Evolutionary conservation across 37 sponge, comb jelly and placozoan genomes (phyloP).

Genomic region (Spongia lamella): DNA sequence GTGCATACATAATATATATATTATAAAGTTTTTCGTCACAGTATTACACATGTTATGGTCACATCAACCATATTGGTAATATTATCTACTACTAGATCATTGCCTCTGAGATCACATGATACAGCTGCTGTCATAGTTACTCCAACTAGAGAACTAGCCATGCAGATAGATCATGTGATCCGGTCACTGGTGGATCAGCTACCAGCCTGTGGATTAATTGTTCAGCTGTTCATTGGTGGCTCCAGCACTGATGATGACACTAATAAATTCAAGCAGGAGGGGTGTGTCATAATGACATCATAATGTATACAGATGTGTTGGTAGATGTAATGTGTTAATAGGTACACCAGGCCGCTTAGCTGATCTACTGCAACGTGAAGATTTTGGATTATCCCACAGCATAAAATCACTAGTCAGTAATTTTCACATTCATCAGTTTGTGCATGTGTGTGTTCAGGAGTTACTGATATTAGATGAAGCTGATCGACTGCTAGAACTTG

Average conservation of each 20-base stretch:
- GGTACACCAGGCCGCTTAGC: conserved; percentile 87
- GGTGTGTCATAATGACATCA: not conserved
- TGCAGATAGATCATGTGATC: conserved; percentile 80
- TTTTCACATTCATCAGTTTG: not conserved
- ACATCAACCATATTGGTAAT: too few relatives aligned
- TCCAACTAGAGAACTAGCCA: conserved; percentile 96
- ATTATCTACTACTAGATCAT: too few relatives aligned
- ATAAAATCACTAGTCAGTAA: conserved; percentile 45
- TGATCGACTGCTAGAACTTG: conserved; percentile 90
- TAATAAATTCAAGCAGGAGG: not conserved
- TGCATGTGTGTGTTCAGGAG: conserved; percentile 43
- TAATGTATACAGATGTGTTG: not conserved
- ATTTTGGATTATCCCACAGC: conserved; percentile 39
- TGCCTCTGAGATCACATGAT: not conserved
- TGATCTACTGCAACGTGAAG: conserved; percentile 57
- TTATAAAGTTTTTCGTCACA: too few relatives aligned
- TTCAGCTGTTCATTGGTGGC: conserved; percentile 75
- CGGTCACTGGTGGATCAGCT: conserved; percentile 39
- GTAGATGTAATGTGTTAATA: conserved; percentile 56
- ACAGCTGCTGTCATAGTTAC: conserved; percentile 70
- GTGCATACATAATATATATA: too few relatives aligned
- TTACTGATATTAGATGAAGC: conserved; percentile 97
- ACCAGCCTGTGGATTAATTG: conserved; percentile 21
- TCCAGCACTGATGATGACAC: conserved; percentile 43
- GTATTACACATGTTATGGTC: too few relatives aligned